Evolutionary conservation across 2,888 invertebrate genomes (phyloP).

Genomic region (Synergus laeviventris): DNA sequence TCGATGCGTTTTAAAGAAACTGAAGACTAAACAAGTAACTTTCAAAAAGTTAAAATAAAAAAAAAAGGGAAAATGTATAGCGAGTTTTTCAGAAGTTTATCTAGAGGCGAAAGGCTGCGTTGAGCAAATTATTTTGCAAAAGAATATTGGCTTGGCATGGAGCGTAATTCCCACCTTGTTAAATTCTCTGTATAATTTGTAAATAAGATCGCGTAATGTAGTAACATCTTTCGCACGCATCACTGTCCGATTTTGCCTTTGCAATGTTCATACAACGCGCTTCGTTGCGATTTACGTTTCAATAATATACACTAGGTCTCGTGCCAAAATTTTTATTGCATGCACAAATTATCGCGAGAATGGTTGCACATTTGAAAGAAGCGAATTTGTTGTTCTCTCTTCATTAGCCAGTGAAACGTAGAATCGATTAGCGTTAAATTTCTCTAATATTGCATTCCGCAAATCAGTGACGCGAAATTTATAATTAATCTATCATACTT

Average conservation of each 20-base stretch:
- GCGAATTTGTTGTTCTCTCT: background rate
- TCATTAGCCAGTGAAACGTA: conserved; percentile 10
- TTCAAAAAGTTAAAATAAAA: conserved; percentile 23
- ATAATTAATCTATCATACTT: background rate
- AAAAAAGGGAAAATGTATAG: conserved; percentile 42
- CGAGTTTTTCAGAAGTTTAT: conserved; percentile 6
- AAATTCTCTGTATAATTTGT: conserved; percentile 66
- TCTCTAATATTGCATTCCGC: conserved; percentile 4
- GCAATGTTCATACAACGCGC: conserved; percentile 18
- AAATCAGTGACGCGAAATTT: conserved; percentile 26
- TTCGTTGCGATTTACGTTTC: conserved; percentile 1
- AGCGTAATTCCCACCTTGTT: conserved; percentile 55
- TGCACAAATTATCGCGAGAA: background rate
- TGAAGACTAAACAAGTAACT: background rate
- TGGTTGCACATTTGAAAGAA: background rate
- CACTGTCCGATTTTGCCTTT: conserved; percentile 15
- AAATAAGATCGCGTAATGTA: conserved; percentile 63
- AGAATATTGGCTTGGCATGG: conserved; percentile 47
- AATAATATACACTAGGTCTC: background rate
- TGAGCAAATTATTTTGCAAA: conserved; percentile 42
- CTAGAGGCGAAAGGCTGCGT: conserved; percentile 22
- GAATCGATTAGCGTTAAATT: conserved; percentile 4
- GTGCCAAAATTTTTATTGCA: conserved; percentile 20
- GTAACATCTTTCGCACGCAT: conserved; percentile 42
- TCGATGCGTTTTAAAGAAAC: background rate